Evolutionary conservation across 2,113 vertebrate genomes (phyloP), one percentile per base, ranked within the genome.

Genomic region (Myrmecophaga tridactyla): DNA sequence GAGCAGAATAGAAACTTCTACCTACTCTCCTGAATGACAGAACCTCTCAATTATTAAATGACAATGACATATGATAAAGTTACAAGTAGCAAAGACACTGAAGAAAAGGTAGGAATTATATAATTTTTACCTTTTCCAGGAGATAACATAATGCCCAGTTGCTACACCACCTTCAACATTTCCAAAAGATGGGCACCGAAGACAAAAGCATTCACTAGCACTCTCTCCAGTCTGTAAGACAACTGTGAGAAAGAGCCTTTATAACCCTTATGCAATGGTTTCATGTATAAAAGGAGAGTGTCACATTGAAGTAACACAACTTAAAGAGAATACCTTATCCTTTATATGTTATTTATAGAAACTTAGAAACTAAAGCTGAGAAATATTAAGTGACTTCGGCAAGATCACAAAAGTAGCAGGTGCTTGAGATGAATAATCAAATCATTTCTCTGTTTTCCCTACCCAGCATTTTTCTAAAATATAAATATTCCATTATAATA

Each of bases 181-280:
- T 70, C 97, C 97, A 87, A 97, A 86, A 2, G 99, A 98, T 6
- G 99, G 99, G 96, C 99, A 99, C 15, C 97, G 98, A 86, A 99
- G 99, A 95, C 99, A 99, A 97, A 99, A 99, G 96, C 99, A 99
- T 96, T 99, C 99, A 31, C 99, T 99, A 86, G 99, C 99, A 81
- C 99, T 99, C 97, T 99, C 99, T 14, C 99, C 98, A 21, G 99
- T 99, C 98, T 99, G 99, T 92, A 99, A 98, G 96, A 99, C 98
- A 98, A 99, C 99, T 99, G 95, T 67, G 94, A 97, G 97, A 91
- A 96, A 96, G 53, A 96, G 46, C 86, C 94, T 62, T 46, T 15
- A 62, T 11, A 9, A 34, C 7, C 60, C n/a, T 7, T 9, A 60
- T 0, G 39, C 11, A 25, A 9, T 1, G 8, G n/a, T 21, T 65